Evolutionary conservation across 2,888 invertebrate species (phyloP), one percentile per base, ranked within the genome.

Genomic region (Eretmocerus hayati): DNA sequence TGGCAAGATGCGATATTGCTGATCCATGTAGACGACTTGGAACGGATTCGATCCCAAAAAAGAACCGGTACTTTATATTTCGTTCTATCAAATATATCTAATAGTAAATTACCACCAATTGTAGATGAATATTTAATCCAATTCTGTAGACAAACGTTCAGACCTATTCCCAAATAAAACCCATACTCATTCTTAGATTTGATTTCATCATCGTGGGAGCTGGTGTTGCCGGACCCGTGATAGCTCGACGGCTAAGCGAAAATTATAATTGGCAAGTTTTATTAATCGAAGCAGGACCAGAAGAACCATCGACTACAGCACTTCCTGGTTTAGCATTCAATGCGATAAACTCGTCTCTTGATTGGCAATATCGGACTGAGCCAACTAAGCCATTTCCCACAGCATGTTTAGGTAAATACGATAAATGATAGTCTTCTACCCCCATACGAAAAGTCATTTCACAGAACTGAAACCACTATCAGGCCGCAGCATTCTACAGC

Each of bases 331-430:
- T 73, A 19, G 69, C 73, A 1, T 65, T 68, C 30, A 64, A 65
- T 21, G 67, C 72, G 0, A 51, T 71, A 15, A 66, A 68, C 16
- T 68, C 73, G 9, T 49, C 63, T 8, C 64, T 77, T 16, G 77
- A 78, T 57, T 78, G 77, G 78, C 66, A 71, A 2, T 77, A 71
- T 56, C 66, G 66, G 53, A 77, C 77, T 0, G 75, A 75, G 55
- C 75, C 74, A 1, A 75, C 76, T 16, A 44, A 60, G 22, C 68
- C 71, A 2, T 55, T 66, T 44, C 64, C 71, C 3, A 70, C 71
- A 1, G 71, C 71, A 2, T 71, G 71, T 53, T 54, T 71, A 15
- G 67, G 69, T 69, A 61, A 48, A 30, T 26, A 26, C n/a, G n/a
- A n/a, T n/a, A n/a, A n/a, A n/a, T n/a, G n/a, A n/a, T n/a, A n/a